Conservation (phyloP, 1,140 invertebrate genomes). For the Lethocerus indicus region DNA sequence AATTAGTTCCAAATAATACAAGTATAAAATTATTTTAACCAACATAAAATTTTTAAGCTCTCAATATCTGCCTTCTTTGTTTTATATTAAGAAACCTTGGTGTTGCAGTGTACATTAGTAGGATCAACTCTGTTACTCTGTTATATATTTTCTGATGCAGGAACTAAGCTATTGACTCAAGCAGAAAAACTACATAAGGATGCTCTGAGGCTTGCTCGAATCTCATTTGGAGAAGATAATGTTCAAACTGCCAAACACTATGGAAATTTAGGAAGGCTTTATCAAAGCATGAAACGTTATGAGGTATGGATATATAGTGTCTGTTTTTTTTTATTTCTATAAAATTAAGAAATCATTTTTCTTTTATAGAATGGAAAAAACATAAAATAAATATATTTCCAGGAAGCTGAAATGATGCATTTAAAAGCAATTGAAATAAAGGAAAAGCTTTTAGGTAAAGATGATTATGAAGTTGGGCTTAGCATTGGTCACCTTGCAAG, state of each 20-base stretch:
- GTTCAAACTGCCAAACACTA: conserved; percentile 91
- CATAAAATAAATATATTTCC: no score
- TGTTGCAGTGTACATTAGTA: no score
- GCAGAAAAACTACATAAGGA: conserved; percentile 67
- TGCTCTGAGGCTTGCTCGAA: conserved; percentile 54
- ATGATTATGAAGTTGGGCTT: conserved; percentile 84
- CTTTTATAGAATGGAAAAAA: no score
- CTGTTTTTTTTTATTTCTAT: no score
- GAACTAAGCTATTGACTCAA: conserved; percentile 41
- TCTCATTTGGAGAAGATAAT: conserved; percentile 77
- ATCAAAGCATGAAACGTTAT: conserved; percentile 80
- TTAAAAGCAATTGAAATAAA: conserved; percentile 80
- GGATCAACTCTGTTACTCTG: no score
- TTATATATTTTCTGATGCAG: conserved; percentile 19
- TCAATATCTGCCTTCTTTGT: no score
- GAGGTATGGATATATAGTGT: conserved; percentile 37
- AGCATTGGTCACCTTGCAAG: conserved; percentile 83
- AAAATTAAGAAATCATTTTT: no score
- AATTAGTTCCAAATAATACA: no score
- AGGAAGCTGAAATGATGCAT: conserved; percentile 81
- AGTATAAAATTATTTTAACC: no score
- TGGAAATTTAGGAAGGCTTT: conserved; percentile 76
- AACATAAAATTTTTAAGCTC: no score
- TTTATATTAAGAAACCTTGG: no score
- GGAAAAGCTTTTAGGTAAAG: conserved; percentile 62